These are phyloP conservation scores for Apamea anceps DNA, from an alignment of 2,888 invertebrate species.

Conservation along the genomic window DNA sequence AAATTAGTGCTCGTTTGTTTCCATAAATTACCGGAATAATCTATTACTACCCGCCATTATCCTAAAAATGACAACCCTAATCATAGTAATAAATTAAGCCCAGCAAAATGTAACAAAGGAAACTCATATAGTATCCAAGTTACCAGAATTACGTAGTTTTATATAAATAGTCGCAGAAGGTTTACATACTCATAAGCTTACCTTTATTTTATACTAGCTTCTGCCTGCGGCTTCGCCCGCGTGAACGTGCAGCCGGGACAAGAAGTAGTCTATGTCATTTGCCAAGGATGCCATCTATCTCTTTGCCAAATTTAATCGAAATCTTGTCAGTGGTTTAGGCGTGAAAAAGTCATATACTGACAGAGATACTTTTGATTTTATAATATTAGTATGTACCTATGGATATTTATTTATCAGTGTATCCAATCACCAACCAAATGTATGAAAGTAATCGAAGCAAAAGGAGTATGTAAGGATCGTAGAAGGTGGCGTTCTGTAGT, in stretches of 20 bases:
- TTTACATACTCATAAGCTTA: not conserved
- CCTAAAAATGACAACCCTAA: slow-evolving; percentile 60
- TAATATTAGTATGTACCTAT: too few relatives aligned
- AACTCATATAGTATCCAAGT: slow-evolving; percentile 42
- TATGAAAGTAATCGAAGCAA: not conserved
- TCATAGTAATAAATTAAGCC: slow-evolving; percentile 57
- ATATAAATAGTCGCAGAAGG: not conserved
- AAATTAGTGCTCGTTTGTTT: slow-evolving; percentile 38
- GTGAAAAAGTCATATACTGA: too few relatives aligned
- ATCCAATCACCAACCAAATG: too few relatives aligned
- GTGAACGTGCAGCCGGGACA: too few relatives aligned
- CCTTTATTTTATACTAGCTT: not conserved
- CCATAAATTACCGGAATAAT: slow-evolving; percentile 45
- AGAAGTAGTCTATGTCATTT: too few relatives aligned
- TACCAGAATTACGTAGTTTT: slow-evolving; percentile 30
- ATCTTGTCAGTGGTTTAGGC: too few relatives aligned
- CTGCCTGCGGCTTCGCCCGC: too few relatives aligned
- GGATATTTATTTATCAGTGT: too few relatives aligned
- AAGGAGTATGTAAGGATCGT: not conserved
- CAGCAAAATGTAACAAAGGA: slow-evolving; percentile 56
- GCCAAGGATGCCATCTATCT: too few relatives aligned
- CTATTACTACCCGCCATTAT: slow-evolving; percentile 31
- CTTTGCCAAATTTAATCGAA: too few relatives aligned
- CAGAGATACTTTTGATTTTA: too few relatives aligned
- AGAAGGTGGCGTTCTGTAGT: not conserved